These are phyloP conservation scores for Thripadectes ignobilis DNA, from an alignment of 2,797 vertebrate genomes.

Conservation along the genomic window DNA sequence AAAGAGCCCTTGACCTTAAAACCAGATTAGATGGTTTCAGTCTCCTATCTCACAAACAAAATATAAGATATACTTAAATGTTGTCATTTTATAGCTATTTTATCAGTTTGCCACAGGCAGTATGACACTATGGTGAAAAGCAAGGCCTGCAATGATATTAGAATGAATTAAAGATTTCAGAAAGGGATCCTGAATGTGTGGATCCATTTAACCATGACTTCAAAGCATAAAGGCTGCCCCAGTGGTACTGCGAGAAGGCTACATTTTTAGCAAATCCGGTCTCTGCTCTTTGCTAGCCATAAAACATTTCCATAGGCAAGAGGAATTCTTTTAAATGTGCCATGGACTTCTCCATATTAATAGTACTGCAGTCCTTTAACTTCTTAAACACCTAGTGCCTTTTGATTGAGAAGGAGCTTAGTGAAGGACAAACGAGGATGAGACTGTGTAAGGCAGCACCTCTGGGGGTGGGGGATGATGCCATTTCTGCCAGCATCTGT, in stretches of 20 bases:
- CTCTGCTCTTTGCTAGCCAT: neutral
- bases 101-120: neutral
- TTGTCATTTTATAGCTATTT: neutral
- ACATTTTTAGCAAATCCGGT: neutral
- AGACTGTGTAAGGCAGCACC: neutral
- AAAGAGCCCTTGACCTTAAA: neutral
- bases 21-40: neutral
- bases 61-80: neutral
- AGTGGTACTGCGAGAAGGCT: neutral
- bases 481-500: rapidly evolving
- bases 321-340: neutral
- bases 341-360: neutral
- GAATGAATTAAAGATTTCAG: neutral
- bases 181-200: neutral
- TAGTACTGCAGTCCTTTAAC: neutral
- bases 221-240: neutral
- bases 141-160: neutral
- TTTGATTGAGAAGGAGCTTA: neutral
- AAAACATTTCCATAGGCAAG: neutral
- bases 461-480: neutral
- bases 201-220: neutral
- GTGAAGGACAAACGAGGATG: neutral
- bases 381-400: neutral
- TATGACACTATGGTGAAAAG: neutral
- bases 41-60: neutral